Conservation (phyloP, 2,113 vertebrate genomes). For the Struthio camelus region DNA sequence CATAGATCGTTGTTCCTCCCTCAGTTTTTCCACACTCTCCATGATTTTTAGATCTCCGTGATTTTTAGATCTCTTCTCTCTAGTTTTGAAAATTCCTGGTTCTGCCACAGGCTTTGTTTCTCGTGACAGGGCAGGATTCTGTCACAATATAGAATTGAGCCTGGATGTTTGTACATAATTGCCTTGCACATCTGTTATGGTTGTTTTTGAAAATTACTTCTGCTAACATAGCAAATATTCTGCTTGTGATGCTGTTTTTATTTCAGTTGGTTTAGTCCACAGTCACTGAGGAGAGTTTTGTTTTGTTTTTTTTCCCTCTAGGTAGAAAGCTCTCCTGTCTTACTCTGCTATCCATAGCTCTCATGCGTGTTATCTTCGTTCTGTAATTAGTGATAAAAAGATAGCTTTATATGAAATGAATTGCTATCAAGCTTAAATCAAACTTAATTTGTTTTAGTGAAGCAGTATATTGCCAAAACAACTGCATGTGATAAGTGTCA, state of each 20-base stretch:
- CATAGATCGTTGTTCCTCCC: rapidly evolving
- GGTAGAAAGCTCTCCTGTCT: neutral
- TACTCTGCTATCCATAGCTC: neutral
- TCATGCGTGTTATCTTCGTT: neutral
- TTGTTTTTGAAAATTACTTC: neutral
- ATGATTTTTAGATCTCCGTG: neutral
- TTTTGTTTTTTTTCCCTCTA: neutral
- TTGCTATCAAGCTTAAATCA: conserved; percentile 25
- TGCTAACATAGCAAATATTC: neutral
- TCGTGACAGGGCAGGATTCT: neutral
- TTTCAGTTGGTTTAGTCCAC: neutral
- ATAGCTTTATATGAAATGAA: conserved; percentile 2
- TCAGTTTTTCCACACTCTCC: rapidly evolving
- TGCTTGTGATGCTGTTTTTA: neutral
- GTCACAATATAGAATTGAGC: neutral
- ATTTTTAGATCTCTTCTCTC: neutral
- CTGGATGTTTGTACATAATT: neutral
- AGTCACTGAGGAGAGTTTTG: neutral
- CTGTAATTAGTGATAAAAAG: conserved; percentile 48
- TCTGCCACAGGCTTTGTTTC: neutral
- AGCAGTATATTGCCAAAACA: neutral
- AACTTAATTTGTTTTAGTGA: neutral
- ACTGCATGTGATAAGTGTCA: neutral
- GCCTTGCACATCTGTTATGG: neutral
- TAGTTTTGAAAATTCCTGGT: neutral